Evolutionary conservation across 2,888 invertebrate genomes (phyloP).

Genomic region (Agrypnus murinus): DNA sequence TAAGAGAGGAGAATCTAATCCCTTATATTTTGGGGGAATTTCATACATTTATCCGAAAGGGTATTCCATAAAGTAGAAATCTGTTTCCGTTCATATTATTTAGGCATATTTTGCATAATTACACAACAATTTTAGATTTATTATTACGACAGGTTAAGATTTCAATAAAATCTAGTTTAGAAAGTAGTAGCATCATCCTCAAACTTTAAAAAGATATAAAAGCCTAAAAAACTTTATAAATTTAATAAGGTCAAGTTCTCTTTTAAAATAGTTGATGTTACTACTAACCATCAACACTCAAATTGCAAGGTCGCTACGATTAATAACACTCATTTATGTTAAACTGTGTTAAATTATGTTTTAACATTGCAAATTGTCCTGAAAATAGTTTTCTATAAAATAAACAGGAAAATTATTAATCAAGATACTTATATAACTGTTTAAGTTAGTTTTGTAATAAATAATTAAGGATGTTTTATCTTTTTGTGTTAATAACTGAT

Average conservation of each 20-base stretch:
- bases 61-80: background rate
- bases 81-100: background rate
- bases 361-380: background rate
- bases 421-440: too few relatives aligned
- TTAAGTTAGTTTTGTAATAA: too few relatives aligned
- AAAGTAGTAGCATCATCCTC: too few relatives aligned
- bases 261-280: slow-evolving; percentile 1
- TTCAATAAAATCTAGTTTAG: too few relatives aligned
- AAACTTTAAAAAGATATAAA: too few relatives aligned
- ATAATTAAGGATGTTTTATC: too few relatives aligned
- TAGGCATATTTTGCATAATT: too few relatives aligned
- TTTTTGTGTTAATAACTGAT: too few relatives aligned
- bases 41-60: slow-evolving; percentile 25
- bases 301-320: background rate
- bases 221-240: background rate
- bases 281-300: slow-evolving; percentile 2
- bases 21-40: slow-evolving; percentile 20
- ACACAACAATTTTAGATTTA: too few relatives aligned
- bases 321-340: background rate
- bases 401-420: too few relatives aligned
- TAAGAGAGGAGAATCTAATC: too few relatives aligned
- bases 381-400: background rate
- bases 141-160: too few relatives aligned
- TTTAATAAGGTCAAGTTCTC: slow-evolving; percentile 12
- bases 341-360: background rate